A percentile compares a stretch with the other conserved stretches of the same genome.
These are phyloP conservation scores for Orius laevigatus DNA, from an alignment of 1,140 invertebrate genomes.

Conservation along the genomic window DNA sequence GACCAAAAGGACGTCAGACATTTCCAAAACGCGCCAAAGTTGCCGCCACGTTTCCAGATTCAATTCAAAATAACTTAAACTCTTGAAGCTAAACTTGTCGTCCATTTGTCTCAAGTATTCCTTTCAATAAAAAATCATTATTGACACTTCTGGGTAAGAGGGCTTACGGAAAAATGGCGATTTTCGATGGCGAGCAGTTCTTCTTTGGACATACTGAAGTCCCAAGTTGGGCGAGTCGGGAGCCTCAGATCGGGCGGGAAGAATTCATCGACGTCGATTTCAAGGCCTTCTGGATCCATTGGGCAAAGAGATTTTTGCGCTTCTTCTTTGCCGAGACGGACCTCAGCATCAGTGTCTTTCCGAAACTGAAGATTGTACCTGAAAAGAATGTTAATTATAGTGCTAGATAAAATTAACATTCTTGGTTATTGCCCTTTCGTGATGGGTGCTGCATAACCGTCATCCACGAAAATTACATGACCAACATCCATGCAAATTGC, in stretches of 20 bases:
- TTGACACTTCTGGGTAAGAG: no score
- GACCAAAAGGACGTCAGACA: conserved; percentile 70
- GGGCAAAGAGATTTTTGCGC: conserved; percentile 37
- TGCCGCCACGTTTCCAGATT: conserved; percentile 90
- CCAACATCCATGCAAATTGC: no score
- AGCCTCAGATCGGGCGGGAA: conserved; percentile 60
- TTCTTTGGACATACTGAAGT: conserved; percentile 49
- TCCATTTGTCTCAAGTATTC: conserved; percentile 41
- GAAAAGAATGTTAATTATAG: conserved; percentile 15
- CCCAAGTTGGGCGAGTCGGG: conserved; percentile 68
- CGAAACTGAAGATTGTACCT: conserved; percentile 60
- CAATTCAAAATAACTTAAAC: conserved; percentile 65
- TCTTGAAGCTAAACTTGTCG: conserved; percentile 27
- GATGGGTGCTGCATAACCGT: no score
- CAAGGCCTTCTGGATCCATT: conserved; percentile 40
- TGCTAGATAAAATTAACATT: no score
- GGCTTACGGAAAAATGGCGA: conserved; percentile 58
- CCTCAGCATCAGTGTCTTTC: conserved; percentile 48
- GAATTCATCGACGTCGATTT: conserved; percentile 50
- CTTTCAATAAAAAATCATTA: conserved; percentile 23
- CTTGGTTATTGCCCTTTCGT: no score
- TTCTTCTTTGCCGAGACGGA: conserved; percentile 43
- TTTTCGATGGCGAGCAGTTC: conserved; percentile 57
- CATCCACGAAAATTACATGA: no score
- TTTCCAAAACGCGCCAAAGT: conserved; percentile 80